Evolutionary conservation across 2,888 invertebrate genomes (phyloP).

Genomic region (Andrena camellia): DNA sequence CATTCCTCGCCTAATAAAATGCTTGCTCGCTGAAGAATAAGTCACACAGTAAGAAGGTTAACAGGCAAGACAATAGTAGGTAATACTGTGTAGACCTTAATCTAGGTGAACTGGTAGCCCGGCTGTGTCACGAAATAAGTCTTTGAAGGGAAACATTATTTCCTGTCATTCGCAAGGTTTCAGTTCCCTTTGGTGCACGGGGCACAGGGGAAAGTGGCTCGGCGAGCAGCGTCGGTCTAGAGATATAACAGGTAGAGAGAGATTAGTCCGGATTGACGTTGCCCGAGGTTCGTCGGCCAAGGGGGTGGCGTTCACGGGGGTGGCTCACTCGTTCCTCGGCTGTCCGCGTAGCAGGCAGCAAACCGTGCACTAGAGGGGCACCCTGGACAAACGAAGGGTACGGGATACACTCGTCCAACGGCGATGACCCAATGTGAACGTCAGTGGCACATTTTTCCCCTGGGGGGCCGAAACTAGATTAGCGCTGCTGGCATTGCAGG

Average conservation of each 20-base stretch:
- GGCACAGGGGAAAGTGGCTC: background rate
- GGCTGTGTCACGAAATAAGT: background rate
- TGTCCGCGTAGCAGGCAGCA: constrained; percentile 26
- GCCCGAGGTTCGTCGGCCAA: constrained; percentile 28
- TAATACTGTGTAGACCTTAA: background rate
- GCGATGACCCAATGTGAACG: constrained; percentile 64
- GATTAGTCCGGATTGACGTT: constrained; percentile 61
- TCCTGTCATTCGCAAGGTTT: constrained; percentile 4
- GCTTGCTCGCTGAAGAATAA: no score
- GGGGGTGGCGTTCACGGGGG: constrained; percentile 29
- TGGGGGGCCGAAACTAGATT: constrained; percentile 79
- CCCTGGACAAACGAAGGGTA: constrained; percentile 22
- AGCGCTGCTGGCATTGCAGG: constrained; percentile 73
- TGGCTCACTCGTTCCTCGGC: constrained; percentile 30
- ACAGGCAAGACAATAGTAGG: no score
- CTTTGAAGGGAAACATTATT: constrained; percentile 2
- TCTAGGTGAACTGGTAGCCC: background rate
- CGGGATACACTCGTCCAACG: constrained; percentile 29
- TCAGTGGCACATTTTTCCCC: constrained; percentile 80
- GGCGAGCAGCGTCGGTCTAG: background rate
- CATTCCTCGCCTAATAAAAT: no score
- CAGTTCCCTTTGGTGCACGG: background rate
- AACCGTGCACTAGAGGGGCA: constrained; percentile 20
- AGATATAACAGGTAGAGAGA: constrained; percentile 55
- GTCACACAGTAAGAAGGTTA: no score